phyloP scores from a whole-genome alignment of 1,140 invertebrate genomes.

The Drosophila lini region DNA sequence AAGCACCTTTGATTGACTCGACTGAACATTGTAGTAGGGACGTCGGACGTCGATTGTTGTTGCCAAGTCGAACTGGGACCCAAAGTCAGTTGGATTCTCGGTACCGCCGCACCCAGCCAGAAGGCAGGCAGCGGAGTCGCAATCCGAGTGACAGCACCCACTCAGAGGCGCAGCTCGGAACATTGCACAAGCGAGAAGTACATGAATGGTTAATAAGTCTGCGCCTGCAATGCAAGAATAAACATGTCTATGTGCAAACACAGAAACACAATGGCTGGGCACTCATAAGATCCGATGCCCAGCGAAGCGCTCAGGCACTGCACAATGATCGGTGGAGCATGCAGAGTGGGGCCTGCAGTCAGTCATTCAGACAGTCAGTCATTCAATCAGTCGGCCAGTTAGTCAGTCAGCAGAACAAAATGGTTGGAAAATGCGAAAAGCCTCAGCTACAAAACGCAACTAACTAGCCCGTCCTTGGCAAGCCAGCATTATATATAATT shows the following conservation, averaged over 20 bases:
- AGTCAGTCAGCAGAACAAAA: slow-evolving; percentile 46
- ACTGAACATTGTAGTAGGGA: slow-evolving; percentile 4
- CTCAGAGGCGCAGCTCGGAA: slow-evolving; percentile 48
- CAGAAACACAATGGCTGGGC: slow-evolving; percentile 21
- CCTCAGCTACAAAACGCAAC: slow-evolving; percentile 60
- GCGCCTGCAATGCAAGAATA: slow-evolving; percentile 23
- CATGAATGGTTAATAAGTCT: slow-evolving; percentile 26
- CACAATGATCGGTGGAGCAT: slow-evolving; percentile 72
- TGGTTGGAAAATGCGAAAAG: slow-evolving; percentile 59
- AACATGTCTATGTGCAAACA: slow-evolving; percentile 22
- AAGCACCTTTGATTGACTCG: slow-evolving; percentile 30
- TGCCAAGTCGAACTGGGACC: neutral
- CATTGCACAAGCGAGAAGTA: slow-evolving; percentile 56
- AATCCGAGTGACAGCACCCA: slow-evolving; percentile 46
- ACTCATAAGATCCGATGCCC: slow-evolving; percentile 37
- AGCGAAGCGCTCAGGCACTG: slow-evolving; percentile 63
- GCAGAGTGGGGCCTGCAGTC: slow-evolving; percentile 1
- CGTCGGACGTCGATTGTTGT: slow-evolving; percentile 18
- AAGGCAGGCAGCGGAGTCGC: slow-evolving; percentile 23
- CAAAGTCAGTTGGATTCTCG: neutral
- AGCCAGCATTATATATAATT: slow-evolving; percentile 76
- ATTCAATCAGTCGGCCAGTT: slow-evolving; percentile 16
- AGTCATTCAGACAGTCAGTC: slow-evolving; percentile 28
- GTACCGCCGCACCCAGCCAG: slow-evolving; percentile 33
- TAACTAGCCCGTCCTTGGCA: slow-evolving; percentile 75